Conservation (phyloP, 2,888 invertebrate species). For the Biston stratarius region DNA sequence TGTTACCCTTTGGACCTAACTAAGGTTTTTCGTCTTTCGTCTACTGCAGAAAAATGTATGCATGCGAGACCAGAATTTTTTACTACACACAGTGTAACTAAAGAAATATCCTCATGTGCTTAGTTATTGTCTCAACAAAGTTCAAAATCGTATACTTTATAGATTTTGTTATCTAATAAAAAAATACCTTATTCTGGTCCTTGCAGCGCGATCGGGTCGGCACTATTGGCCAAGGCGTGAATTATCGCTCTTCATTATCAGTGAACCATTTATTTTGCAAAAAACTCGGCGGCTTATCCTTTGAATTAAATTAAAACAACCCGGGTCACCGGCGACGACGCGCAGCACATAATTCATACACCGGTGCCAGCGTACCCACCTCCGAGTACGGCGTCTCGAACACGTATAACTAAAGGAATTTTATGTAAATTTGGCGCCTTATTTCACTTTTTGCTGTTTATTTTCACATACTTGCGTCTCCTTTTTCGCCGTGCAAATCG, state of each 20-base stretch:
- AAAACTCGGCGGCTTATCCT: conserved; percentile 66
- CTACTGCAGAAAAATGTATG: neutral
- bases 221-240: conserved; percentile 53
- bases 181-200: conserved; percentile 24
- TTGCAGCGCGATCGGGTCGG: conserved; percentile 27
- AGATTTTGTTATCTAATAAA: conserved; percentile 15
- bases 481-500: conserved; percentile 62
- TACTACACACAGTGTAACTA: too few species aligned
- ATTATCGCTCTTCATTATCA: conserved; percentile 76
- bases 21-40: neutral
- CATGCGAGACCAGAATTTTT: too few species aligned
- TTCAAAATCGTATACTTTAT: too few species aligned
- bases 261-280: conserved; percentile 65
- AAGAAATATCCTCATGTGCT: too few species aligned
- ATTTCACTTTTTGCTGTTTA: conserved; percentile 60
- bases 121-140: neutral
- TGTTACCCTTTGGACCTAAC: conserved; percentile 16
- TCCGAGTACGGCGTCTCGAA: conserved; percentile 37
- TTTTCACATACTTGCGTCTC: conserved; percentile 53
- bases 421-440: conserved; percentile 75
- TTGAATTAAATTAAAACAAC: conserved; percentile 78
- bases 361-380: conserved; percentile 38
- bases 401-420: conserved; percentile 65
- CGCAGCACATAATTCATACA: conserved; percentile 69
- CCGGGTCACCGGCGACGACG: conserved; percentile 51